Conservation (phyloP, 2,113 vertebrate genomes). For the Trematomus loennbergii region DNA sequence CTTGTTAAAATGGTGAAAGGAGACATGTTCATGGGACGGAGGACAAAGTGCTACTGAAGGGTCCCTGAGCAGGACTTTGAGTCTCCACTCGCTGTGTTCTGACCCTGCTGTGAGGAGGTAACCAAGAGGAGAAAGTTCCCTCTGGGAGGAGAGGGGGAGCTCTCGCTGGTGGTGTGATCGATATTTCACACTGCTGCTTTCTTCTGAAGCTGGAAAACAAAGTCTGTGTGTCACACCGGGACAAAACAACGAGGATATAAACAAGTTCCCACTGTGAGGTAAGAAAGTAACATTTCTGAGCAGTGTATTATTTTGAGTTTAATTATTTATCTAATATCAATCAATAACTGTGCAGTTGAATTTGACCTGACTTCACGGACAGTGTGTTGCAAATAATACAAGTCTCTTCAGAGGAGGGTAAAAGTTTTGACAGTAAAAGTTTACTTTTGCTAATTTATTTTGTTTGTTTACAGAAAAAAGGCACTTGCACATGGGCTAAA, state of each 20-base stretch:
- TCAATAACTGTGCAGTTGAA: conserved; percentile 2
- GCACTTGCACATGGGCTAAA: neutral
- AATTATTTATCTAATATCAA: conserved; percentile 8
- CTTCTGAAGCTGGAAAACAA: conserved; percentile 26
- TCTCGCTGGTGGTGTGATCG: conserved; percentile 59
- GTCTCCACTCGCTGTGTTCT: conserved; percentile 31
- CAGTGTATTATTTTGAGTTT: neutral
- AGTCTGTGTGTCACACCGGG: conserved; percentile 10
- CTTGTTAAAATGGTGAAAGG: neutral
- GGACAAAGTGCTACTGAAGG: conserved; percentile 46
- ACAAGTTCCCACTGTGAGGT: neutral
- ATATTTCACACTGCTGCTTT: conserved; percentile 61
- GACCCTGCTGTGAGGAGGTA: conserved; percentile 39
- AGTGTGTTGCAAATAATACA: neutral
- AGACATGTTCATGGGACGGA: conserved; percentile 32
- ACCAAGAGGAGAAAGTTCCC: conserved; percentile 37
- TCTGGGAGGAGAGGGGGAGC: conserved; percentile 13
- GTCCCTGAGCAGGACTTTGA: conserved; percentile 64
- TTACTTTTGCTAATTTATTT: neutral
- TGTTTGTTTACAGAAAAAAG: too few species aligned
- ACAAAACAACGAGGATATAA: neutral
- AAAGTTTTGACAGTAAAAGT: neutral
- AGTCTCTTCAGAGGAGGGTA: neutral
- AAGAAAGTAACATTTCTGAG: conserved; percentile 1
- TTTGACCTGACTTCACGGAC: neutral